Evolutionary conservation across 2,888 invertebrate species (phyloP), one percentile per base, ranked within the genome.

Genomic region (Andricus curvator): DNA sequence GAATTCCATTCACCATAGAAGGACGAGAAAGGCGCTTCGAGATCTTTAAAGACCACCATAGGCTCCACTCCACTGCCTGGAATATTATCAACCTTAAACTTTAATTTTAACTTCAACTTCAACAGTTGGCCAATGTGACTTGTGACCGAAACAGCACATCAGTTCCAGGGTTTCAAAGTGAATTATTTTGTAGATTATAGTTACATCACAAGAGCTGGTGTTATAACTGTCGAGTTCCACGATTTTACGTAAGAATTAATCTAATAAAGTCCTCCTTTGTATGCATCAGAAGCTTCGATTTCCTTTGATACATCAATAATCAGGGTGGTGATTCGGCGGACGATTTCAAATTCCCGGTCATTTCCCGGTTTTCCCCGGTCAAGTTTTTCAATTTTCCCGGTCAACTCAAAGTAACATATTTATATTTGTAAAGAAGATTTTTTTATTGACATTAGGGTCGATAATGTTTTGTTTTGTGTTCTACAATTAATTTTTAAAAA

Each of bases 1-100:
- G 15, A 62, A 62, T 62, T 62, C 62, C 62, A 62, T 62, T 62
- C 62, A 25, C 62, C 62, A 62, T 62, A 62, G 62, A 62, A 62
- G 62, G 62, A 62, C 62, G 62, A 62, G 62, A 62, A 62, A 62
- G 62, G 25, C 25, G 25, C 22, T 62, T 62, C 13, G 62, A 62
- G 62, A 25, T 62, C 62, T 62, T 56, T 56, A 62, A 62, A 62
- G 62, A 62, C 22, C 60, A 60, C 60, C 11, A 60, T 60, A 60
- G 60, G 9, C 22, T 60, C 22, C 22, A 60, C 13, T 22, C 13
- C 11, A 60, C 22, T 60, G 62, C 62, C 25, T 62, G 22, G 4
- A 25, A 25, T 25, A 62, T 4, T 56, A 62, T 25, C 13, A n/a
- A 25, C n/a, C n/a, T 62, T 25, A 13, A 25, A 25, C 11, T 62